Percentiles rank a stretch among this genome's conserved stretches.
Conservation (phyloP, 2,113 vertebrate species). For the Urocitellus parryii region DNA sequence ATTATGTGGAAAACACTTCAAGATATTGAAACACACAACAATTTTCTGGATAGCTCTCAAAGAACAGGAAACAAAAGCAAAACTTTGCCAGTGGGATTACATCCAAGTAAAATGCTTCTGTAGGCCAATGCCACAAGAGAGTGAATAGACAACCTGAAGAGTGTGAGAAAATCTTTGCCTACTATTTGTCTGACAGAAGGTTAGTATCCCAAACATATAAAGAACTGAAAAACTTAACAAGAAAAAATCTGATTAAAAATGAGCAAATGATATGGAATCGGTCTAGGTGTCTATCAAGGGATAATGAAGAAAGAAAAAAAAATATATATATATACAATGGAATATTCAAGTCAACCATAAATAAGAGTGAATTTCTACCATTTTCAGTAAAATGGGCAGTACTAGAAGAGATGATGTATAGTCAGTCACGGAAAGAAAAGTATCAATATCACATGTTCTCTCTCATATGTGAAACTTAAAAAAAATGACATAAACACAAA, state of each 20-base stretch:
- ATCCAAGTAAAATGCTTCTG: neutral
- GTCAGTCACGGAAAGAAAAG: neutral
- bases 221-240: neutral
- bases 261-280: neutral
- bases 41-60: neutral
- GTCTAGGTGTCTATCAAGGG: neutral
- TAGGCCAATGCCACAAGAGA: too few species aligned
- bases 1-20: too few species aligned
- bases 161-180: neutral
- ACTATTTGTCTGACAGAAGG: neutral
- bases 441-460: too few species aligned
- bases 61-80: neutral
- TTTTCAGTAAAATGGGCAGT: neutral
- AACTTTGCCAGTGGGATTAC: neutral
- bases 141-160: neutral
- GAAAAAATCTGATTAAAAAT: neutral
- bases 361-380: neutral
- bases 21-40: neutral
- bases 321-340: too few species aligned
- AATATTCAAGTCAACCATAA: neutral
- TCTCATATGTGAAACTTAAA: neutral
- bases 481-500: neutral
- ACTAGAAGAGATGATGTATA: too few species aligned
- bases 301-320: neutral
- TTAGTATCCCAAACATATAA: neutral